Conservation (phyloP, 2,797 vertebrate species). For the Momotus momota region DNA sequence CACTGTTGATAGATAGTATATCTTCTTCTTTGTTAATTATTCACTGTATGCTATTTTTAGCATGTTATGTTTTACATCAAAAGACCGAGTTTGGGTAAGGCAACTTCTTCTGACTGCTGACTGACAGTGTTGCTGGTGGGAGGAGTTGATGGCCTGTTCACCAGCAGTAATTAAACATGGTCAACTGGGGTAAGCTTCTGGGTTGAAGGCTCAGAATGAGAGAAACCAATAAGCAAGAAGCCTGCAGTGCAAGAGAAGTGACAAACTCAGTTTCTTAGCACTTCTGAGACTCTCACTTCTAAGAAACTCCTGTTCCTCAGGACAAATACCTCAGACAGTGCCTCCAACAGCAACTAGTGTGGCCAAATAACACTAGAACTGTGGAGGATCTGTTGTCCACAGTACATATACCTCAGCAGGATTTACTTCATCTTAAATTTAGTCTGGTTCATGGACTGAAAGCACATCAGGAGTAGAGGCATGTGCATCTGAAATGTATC, state of each 20-base stretch:
- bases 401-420: neutral
- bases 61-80: neutral
- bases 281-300: neutral
- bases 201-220: neutral
- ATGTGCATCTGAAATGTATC: neutral
- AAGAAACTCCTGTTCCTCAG: neutral
- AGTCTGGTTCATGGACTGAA: neutral
- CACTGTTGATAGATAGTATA: neutral
- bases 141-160: neutral
- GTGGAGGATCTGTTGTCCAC: fast-evolving
- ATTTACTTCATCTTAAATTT: neutral
- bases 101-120: neutral
- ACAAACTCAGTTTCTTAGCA: neutral
- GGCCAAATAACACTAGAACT: neutral
- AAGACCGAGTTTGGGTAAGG: neutral
- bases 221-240: neutral
- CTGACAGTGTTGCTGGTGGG: neutral
- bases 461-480: neutral
- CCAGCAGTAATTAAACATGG: fast-evolving
- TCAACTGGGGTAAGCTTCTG: neutral
- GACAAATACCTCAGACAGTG: neutral
- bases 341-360: neutral
- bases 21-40: neutral
- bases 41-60: neutral
- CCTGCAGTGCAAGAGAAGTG: neutral